Percentiles rank a stretch among this genome's conserved stretches.
Conservation (phyloP, 2,888 invertebrate species). For the Thecocarcelia acutangulata region DNA sequence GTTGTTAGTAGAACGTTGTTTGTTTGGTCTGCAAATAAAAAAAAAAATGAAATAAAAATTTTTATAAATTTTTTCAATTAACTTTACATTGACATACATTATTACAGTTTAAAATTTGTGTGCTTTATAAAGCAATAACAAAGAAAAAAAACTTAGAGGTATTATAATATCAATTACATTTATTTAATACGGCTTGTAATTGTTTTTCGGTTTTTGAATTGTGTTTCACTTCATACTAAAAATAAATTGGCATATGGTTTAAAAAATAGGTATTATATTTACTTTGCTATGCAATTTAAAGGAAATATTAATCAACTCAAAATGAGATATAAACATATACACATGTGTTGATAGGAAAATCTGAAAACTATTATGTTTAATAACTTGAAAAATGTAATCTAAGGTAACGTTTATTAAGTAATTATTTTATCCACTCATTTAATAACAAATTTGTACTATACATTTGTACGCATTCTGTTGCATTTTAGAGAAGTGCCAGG, state of each 20-base stretch:
- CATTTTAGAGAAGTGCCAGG: no score
- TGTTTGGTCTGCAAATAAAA: slow-evolving; percentile 55
- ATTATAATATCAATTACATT: slow-evolving; percentile 56
- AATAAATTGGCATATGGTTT: slow-evolving; percentile 51
- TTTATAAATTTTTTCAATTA: slow-evolving; percentile 28
- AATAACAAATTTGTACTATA: no score
- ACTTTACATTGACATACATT: slow-evolving; percentile 62
- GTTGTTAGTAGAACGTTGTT: slow-evolving; percentile 39
- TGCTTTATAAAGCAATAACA: background rate
- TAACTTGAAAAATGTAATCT: no score
- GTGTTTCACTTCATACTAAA: slow-evolving; percentile 33
- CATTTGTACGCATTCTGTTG: no score
- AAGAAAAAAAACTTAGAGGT: slow-evolving; percentile 30
- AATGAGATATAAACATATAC: slow-evolving; percentile 7
- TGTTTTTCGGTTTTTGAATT: slow-evolving; percentile 25
- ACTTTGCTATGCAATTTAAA: slow-evolving; percentile 38
- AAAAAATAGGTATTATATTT: slow-evolving; percentile 13
- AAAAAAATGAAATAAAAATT: background rate
- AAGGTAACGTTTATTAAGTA: no score
- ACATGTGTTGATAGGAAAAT: no score
- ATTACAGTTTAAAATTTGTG: slow-evolving; percentile 39
- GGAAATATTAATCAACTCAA: slow-evolving; percentile 47
- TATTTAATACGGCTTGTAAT: slow-evolving; percentile 52
- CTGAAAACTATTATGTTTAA: no score
- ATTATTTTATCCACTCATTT: no score